Evolutionary conservation across 2,797 vertebrate genomes (phyloP).

Genomic region (Falco berigora): DNA sequence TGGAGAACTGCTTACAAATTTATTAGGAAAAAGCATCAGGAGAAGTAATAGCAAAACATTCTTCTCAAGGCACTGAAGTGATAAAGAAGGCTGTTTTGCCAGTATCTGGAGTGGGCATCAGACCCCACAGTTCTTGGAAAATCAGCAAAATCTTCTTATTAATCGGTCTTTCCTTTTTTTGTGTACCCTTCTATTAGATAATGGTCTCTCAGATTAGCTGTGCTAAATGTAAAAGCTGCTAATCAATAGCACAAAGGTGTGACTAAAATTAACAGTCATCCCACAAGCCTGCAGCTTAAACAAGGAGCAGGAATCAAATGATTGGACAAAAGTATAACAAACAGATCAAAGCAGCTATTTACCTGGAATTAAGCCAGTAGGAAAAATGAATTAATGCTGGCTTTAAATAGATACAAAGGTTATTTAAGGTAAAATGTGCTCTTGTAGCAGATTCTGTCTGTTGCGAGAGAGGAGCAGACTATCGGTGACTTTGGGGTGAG

Average conservation of each 20-base stretch:
- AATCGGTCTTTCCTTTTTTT: neutral
- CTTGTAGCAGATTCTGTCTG: neutral
- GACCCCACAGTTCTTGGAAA: neutral
- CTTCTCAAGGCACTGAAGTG: neutral
- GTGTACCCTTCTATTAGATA: neutral
- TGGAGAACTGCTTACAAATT: neutral
- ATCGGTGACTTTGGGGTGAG: neutral
- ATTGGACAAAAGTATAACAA: neutral
- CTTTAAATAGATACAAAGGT: slow-evolving; percentile 18
- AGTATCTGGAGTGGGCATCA: neutral
- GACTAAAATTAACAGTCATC: neutral
- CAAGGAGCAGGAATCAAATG: neutral
- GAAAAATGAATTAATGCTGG: neutral
- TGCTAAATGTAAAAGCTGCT: slow-evolving; percentile 6
- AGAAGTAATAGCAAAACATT: neutral
- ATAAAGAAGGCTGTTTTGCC: neutral
- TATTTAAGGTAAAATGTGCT: slow-evolving; percentile 30
- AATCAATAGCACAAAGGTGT: neutral
- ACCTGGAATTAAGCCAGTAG: neutral
- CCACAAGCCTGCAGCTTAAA: neutral
- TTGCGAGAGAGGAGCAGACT: neutral
- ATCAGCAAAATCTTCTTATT: neutral
- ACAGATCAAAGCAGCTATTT: slow-evolving; percentile 46
- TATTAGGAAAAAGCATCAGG: neutral
- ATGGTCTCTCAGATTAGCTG: neutral